A percentile compares a stretch with the other conserved stretches of the same genome.
Conservation (phyloP, 2,797 vertebrate species). For the Coracias cyanogaster region DNA sequence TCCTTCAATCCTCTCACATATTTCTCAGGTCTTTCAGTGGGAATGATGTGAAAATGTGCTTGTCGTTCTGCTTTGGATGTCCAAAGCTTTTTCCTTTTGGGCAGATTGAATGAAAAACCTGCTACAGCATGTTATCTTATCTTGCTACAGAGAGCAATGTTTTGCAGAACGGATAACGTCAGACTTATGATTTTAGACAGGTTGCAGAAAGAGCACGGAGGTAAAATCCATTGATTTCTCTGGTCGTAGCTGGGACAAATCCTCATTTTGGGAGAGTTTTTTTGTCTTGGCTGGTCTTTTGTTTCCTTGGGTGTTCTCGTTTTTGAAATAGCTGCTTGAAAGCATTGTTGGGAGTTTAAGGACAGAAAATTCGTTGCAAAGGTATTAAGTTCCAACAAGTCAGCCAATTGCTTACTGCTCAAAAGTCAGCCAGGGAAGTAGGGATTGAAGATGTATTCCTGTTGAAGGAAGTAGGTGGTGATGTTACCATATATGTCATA, state of each 20-base stretch:
- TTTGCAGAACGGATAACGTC: background rate
- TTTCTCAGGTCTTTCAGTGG: background rate
- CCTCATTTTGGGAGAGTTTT: background rate
- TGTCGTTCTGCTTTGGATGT: background rate
- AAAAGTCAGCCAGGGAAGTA: background rate
- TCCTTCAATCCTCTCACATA: background rate
- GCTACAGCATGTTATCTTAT: background rate
- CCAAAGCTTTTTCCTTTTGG: background rate
- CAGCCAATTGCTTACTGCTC: background rate
- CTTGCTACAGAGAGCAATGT: background rate
- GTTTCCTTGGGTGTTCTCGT: background rate
- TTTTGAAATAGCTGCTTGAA: background rate
- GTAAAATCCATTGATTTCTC: background rate
- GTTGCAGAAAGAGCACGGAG: background rate
- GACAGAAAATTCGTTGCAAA: background rate
- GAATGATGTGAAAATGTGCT: background rate
- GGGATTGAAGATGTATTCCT: background rate
- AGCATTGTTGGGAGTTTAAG: background rate
- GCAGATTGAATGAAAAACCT: background rate
- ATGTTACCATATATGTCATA: fast-evolving
- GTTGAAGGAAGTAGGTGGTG: background rate
- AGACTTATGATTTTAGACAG: background rate
- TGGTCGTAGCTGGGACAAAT: background rate
- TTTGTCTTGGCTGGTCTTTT: background rate
- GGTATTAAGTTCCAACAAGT: background rate